Base-by-base conservation (phyloP, 2,888 invertebrate genomes). In the Drosophila nigritarsus region DNA sequence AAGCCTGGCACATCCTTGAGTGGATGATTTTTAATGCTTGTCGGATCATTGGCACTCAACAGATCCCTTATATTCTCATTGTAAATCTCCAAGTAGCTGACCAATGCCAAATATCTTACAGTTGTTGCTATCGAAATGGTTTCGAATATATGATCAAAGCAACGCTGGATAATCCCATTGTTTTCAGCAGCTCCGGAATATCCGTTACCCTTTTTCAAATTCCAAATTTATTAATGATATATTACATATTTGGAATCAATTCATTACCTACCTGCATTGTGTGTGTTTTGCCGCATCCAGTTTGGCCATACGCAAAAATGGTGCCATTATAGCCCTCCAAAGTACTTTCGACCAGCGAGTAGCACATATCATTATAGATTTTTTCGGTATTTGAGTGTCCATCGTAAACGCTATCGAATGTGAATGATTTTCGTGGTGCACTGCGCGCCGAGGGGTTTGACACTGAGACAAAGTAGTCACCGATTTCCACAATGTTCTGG, bases 31-130 rank as follows among this genome's bases (percentile, higher is more conserved):
- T 68, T 75, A 40, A 83, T n/a, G 29, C 56, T 24, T 67, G 1
- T 24, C 29, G 75, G 70, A 96, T 88, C 87, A 56, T 78, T 82
- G 15, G 97, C 97, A 91, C 96, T 96, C 75, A 98, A 93, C 61
- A 98, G 94, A 92, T 98, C 98, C 15, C 98, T 95, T 74, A 98
- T 98, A 93, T 96, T 97, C 93, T 98, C 98, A 92, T 98, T 98
- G 94, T 98, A 98, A 55, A 98, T 96, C 94, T 99, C 99, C 91
- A 99, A 94, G 92, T 98, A 99, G 6, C 92, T 92, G 4, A 92
- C 91, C 13, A 93, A 61, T 2, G 91, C 93, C 45, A 93, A 94
- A 92, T 95, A 98, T 90, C 97, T 96, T 11, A 94, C 94, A 61
- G 94, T 95, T 62, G 95, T 95, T 0, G 96, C 95, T 0, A 96